phyloP scores from a whole-genome alignment of 2,888 invertebrate species.

The Hecatera dysodea region DNA sequence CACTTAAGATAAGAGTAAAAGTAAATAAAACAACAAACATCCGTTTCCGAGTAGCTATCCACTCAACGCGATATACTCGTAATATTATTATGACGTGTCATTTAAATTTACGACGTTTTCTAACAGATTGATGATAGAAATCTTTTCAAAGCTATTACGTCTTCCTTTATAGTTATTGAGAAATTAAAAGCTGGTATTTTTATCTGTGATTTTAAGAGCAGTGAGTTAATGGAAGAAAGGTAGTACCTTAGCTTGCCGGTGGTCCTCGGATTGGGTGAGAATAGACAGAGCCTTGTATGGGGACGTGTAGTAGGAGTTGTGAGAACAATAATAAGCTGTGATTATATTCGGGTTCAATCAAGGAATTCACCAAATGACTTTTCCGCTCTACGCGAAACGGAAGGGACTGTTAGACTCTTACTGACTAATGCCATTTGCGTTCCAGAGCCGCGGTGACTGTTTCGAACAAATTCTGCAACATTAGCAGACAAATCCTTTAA shows the following conservation, averaged over 20 bases:
- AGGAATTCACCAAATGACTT: not conserved
- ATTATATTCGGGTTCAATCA: not conserved
- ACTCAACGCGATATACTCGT: conserved; percentile 53
- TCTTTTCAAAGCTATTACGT: conserved; percentile 22
- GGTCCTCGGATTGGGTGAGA: conserved; percentile 1
- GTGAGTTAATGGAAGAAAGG: conserved; percentile 21
- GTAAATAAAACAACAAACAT: conserved; percentile 75
- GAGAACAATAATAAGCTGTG: not conserved
- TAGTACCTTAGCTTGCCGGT: conserved; percentile 26
- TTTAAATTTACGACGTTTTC: conserved; percentile 33
- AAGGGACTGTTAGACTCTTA: too few relatives aligned
- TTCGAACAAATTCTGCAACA: too few relatives aligned
- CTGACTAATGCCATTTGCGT: too few relatives aligned
- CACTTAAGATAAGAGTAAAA: conserved; percentile 67
- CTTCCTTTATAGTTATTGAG: conserved; percentile 36
- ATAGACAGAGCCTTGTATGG: conserved; percentile 21
- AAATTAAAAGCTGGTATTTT: conserved; percentile 33
- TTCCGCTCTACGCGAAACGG: too few relatives aligned
- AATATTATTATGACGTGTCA: conserved; percentile 57
- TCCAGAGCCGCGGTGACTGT: too few relatives aligned
- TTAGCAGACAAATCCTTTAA: too few relatives aligned
- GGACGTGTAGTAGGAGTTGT: not conserved
- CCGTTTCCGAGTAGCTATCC: conserved; percentile 69
- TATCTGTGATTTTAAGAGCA: conserved; percentile 8
- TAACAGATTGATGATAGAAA: conserved; percentile 39